Evolutionary conservation across 92 coral and sea anemone species (phyloP).

Genomic region (Metridium senile): DNA sequence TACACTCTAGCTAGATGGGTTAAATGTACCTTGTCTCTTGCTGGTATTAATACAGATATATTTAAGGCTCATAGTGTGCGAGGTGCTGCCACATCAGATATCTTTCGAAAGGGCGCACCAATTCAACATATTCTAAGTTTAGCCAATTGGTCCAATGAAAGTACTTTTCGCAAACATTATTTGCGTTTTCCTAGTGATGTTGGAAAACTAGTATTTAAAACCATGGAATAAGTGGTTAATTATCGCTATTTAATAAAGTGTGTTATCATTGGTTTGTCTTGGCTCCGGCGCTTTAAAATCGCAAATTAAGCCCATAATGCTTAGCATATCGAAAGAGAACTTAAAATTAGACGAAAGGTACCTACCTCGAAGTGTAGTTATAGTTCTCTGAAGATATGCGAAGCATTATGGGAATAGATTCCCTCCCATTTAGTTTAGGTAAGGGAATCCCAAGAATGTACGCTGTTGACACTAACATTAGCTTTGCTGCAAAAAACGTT

Average conservation of each 20-base stretch:
- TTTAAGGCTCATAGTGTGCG: no score
- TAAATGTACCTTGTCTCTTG: slow-evolving; percentile 14
- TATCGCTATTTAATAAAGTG: not conserved
- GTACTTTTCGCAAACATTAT: slow-evolving; percentile 42
- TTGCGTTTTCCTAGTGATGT: not conserved
- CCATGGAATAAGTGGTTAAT: not conserved
- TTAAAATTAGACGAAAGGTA: slow-evolving; percentile 28
- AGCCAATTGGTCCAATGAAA: slow-evolving; percentile 45
- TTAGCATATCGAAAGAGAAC: slow-evolving; percentile 65
- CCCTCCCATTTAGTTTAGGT: not conserved
- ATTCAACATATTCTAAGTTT: slow-evolving; percentile 29
- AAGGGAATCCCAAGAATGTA: no score
- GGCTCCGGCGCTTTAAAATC: slow-evolving; percentile 64
- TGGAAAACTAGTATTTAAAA: not conserved
- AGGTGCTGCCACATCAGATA: slow-evolving; percentile 45
- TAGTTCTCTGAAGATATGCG: slow-evolving; percentile 54
- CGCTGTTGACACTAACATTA: not conserved
- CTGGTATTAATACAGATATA: slow-evolving; percentile 46
- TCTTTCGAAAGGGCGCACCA: slow-evolving; percentile 37
- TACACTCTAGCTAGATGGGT: slow-evolving; percentile 45
- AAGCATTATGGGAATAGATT: not conserved
- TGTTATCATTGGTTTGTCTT: not conserved
- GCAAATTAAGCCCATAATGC: slow-evolving; percentile 72
- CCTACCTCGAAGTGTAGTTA: slow-evolving; percentile 2
- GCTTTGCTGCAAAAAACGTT: not conserved